A percentile compares a stretch with the other conserved stretches of the same genome.
phyloP scores from a whole-genome alignment of 2,888 invertebrate genomes.

The Minunthozetes semirufus region DNA sequence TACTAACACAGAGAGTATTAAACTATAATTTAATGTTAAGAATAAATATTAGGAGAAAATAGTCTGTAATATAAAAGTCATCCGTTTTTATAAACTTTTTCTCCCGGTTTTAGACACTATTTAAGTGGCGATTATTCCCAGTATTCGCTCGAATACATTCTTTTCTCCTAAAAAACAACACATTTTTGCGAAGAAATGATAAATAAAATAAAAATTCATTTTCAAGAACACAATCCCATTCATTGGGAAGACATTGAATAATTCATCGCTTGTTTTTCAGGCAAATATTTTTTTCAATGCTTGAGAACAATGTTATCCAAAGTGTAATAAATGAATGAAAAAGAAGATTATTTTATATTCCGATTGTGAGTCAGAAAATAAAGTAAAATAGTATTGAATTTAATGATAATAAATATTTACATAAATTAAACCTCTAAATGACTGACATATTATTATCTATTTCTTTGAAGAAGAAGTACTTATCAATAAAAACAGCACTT shows the following conservation, averaged over 20 bases:
- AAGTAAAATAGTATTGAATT: not conserved
- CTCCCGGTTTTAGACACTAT: not conserved
- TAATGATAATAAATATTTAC: not conserved
- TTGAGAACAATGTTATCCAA: not conserved
- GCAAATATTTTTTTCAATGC: not conserved
- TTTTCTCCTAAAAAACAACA: not conserved
- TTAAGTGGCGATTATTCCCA: not conserved
- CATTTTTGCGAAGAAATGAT: not conserved
- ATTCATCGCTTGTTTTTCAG: not conserved
- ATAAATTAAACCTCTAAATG: constrained; percentile 11
- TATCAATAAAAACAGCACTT: not conserved
- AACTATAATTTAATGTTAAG: too few relatives aligned
- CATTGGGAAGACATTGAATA: not conserved
- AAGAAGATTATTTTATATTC: too few relatives aligned
- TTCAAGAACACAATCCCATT: constrained; percentile 2
- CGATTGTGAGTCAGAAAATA: not conserved
- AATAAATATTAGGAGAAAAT: too few relatives aligned
- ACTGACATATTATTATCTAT: not conserved
- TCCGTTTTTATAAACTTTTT: too few relatives aligned
- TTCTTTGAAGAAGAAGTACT: not conserved
- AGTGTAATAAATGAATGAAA: not conserved
- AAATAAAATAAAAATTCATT: constrained; percentile 1
- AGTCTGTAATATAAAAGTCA: too few relatives aligned
- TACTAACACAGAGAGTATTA: too few relatives aligned
- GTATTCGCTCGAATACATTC: not conserved